phyloP scores from a whole-genome alignment of 2,888 invertebrate species.

The Papilio demoleus region DNA sequence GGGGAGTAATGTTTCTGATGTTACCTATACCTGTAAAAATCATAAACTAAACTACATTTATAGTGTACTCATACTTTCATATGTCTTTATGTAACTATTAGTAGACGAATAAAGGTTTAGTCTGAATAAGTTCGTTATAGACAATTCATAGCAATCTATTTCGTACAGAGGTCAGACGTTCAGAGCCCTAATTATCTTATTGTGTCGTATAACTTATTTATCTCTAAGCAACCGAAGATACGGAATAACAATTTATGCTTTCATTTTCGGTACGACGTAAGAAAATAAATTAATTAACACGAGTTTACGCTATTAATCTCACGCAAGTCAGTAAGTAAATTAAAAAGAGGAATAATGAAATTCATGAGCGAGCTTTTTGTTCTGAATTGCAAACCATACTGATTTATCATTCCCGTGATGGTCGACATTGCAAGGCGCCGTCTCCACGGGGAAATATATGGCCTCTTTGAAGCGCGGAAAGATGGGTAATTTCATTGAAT shows the following conservation, averaged over 20 bases:
- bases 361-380: slow-evolving; percentile 56
- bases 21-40: background rate
- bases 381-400: slow-evolving; percentile 61
- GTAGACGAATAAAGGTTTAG: slow-evolving; percentile 14
- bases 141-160: slow-evolving; percentile 37
- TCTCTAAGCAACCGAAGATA: slow-evolving; percentile 26
- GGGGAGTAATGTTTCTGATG: background rate
- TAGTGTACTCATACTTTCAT: background rate
- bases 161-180: slow-evolving; percentile 12
- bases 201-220: slow-evolving; percentile 36
- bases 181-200: slow-evolving; percentile 34
- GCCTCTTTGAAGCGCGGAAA: slow-evolving; percentile 80
- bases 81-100: background rate
- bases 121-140: slow-evolving; percentile 40
- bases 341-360: slow-evolving; percentile 47
- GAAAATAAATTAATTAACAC: slow-evolving; percentile 37
- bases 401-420: slow-evolving; percentile 79
- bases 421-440: slow-evolving; percentile 75
- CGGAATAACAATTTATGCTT: slow-evolving; percentile 36
- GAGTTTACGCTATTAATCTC: slow-evolving; percentile 35
- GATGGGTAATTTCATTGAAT: slow-evolving; percentile 82
- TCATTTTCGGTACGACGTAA: slow-evolving; percentile 16
- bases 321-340: slow-evolving; percentile 30
- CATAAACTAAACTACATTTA: background rate
- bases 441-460: slow-evolving; percentile 76